Evolutionary conservation across 2,113 vertebrate genomes (phyloP), one percentile per base, ranked within the genome.

Genomic region (Sorex fumeus): DNA sequence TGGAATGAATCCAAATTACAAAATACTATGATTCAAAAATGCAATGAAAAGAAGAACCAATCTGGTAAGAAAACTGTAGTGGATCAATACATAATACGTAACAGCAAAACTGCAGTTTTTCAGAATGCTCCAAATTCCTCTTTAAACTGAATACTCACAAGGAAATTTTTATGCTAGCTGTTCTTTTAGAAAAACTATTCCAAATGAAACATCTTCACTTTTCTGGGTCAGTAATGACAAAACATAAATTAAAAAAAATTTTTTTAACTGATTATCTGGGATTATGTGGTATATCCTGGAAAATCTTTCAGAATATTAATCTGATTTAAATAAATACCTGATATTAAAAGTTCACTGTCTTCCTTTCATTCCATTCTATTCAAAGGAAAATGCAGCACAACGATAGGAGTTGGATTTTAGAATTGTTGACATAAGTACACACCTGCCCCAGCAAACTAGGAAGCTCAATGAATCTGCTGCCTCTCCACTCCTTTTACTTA

Each of bases 111-210:
- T 80, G 62, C 28, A 47, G 79, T 67, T 71, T 82, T 76, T 62
- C 64, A 90, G 60, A 83, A 85, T 30, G 32, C 2, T 43, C 43
- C n/a, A 72, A 67, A 62, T 80, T 93, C 18, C 76, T 82, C 57
- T 47, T 66, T 82, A 87, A 50, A 87, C 2, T 67, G 28, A 92
- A 69, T 81, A 78, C 62, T 93, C 87, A 84, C 36, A n/a, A 53
- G 62, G 23, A 64, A 27, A 64, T 5, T 23, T 28, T 69, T 92
- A 47, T 85, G 87, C 70, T 50, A 93, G 67, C 74, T 43, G 34
- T 53, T 71, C 77, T 45, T 83, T 93, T 82, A 85, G 67, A 85
- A 85, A 91, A 87, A 78, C 1, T 36, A 91, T 94, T 91, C 78
- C 27, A 90, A 88, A 83, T 9, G 30, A 67, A 95, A 92, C 64